These are phyloP conservation scores for Oryzias melastigma DNA, from an alignment of 2,113 vertebrate species.

Conservation along the genomic window DNA sequence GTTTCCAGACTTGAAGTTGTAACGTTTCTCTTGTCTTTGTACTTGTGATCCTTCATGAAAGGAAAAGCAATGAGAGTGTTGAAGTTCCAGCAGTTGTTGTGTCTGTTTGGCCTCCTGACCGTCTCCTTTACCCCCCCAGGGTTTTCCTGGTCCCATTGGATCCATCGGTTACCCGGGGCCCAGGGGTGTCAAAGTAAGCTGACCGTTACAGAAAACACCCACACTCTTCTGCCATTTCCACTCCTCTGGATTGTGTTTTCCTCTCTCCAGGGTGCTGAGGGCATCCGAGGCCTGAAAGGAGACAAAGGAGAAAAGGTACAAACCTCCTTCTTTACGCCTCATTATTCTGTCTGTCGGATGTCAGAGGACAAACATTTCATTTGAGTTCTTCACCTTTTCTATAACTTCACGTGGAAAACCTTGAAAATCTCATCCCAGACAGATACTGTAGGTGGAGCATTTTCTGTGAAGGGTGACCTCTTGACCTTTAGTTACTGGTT, in stretches of 20 bases:
- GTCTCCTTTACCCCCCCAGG: conserved; percentile 73
- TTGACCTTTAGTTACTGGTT: conserved; percentile 17
- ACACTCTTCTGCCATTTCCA: neutral
- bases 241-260: conserved; percentile 4
- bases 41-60: too few species aligned
- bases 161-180: conserved; percentile 96
- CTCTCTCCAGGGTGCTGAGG: conserved; percentile 88
- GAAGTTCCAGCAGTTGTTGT: too few species aligned
- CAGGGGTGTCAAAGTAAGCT: conserved; percentile 92
- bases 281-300: conserved; percentile 93
- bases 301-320: conserved; percentile 96
- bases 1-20: too few species aligned
- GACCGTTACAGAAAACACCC: neutral
- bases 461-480: conserved; percentile 24
- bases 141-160: conserved; percentile 87
- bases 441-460: conserved; percentile 32
- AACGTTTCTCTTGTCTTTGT: too few species aligned
- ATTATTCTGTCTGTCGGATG: too few species aligned
- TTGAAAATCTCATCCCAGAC: conserved; percentile 4
- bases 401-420: conserved; percentile 14
- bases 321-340: conserved; percentile 13
- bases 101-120: neutral
- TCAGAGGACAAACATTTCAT: too few species aligned
- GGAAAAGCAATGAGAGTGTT: too few species aligned
- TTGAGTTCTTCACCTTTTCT: too few species aligned